A percentile compares a stretch with the other conserved stretches of the same genome.
Evolutionary conservation across 2,113 vertebrate genomes (phyloP).

Genomic region (Haliaeetus leucogaster): DNA sequence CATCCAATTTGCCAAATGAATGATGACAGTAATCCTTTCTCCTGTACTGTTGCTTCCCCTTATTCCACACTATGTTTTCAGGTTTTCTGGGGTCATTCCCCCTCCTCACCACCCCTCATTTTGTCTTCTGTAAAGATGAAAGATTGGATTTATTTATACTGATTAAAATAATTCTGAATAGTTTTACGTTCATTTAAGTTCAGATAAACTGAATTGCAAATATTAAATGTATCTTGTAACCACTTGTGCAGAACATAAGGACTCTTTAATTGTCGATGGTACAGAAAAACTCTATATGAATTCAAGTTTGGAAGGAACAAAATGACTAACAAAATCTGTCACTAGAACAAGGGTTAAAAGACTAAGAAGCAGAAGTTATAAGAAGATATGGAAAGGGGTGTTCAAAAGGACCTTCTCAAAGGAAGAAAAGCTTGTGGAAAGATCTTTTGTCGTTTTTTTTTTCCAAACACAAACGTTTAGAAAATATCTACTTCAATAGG

Average conservation of each 20-base stretch:
- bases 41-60: neutral
- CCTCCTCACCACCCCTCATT: accelerated
- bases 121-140: neutral
- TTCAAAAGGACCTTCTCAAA: neutral
- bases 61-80: neutral
- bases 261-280: neutral
- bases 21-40: slow-evolving; percentile 36
- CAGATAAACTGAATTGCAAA: neutral
- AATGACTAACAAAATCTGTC: neutral
- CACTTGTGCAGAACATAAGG: neutral
- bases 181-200: neutral
- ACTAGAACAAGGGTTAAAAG: neutral
- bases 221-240: neutral
- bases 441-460: neutral
- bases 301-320: neutral
- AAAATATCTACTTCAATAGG: neutral
- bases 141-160: neutral
- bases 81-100: neutral
- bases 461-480: neutral
- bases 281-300: neutral
- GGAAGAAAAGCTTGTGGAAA: neutral
- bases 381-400: neutral
- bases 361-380: neutral
- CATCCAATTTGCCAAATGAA: slow-evolving; percentile 31
- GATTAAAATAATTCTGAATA: neutral